These are phyloP conservation scores for Rallus crepitans DNA, from an alignment of 2,797 vertebrate genomes.

Conservation along the genomic window DNA sequence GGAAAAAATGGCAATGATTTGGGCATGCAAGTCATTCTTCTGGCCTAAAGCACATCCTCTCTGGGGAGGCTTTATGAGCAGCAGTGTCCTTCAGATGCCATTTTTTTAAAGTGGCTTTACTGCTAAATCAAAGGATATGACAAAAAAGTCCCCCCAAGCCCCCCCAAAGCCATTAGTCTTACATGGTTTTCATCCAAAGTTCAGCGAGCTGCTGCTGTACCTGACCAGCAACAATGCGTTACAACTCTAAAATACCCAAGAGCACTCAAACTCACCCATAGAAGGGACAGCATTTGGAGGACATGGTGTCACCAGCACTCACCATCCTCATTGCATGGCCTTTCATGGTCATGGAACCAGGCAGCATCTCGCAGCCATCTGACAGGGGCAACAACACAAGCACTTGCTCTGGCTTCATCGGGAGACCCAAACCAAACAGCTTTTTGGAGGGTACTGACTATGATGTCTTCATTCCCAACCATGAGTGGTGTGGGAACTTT, in stretches of 20 bases:
- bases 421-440: constrained; percentile 55
- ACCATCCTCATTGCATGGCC: accelerated
- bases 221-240: not conserved
- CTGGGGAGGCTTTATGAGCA: not conserved
- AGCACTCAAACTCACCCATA: accelerated
- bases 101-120: not conserved
- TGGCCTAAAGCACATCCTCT: not conserved
- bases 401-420: accelerated
- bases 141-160: not conserved
- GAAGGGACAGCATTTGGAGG: accelerated
- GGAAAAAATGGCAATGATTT: not conserved
- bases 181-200: accelerated
- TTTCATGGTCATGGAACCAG: accelerated
- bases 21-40: not conserved
- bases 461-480: constrained; percentile 23
- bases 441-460: not conserved
- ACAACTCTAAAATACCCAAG: not conserved
- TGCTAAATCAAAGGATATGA: not conserved
- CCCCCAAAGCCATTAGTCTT: not conserved
- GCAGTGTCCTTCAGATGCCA: not conserved
- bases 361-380: accelerated
- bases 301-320: accelerated
- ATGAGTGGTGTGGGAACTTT: not conserved
- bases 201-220: not conserved
- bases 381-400: not conserved